Evolutionary conservation across 2,113 vertebrate genomes (phyloP).

Genomic region (Dasyornis broadbenti): DNA sequence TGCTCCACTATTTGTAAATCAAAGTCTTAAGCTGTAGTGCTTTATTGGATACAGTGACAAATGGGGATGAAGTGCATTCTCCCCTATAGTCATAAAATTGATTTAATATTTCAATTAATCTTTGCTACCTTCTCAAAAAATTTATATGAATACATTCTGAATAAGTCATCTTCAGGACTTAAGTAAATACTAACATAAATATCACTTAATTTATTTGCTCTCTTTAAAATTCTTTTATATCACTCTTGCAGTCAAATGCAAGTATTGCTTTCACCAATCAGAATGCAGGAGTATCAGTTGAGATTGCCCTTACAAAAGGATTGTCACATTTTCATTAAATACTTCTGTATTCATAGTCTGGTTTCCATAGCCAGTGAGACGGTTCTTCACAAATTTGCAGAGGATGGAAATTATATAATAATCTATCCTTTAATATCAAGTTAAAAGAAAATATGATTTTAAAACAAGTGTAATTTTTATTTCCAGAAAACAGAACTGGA

Average conservation of each 20-base stretch:
- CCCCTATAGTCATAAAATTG: conserved; percentile 33
- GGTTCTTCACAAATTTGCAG: not conserved
- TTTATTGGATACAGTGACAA: conserved; percentile 44
- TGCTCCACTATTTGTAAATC: conserved; percentile 54
- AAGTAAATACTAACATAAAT: conserved; percentile 57
- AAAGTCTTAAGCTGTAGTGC: conserved; percentile 38
- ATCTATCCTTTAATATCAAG: not conserved
- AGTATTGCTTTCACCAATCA: not conserved
- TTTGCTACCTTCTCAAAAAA: conserved; percentile 52
- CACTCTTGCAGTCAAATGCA: not conserved
- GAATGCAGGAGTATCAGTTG: not conserved
- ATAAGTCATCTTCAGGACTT: conserved; percentile 47
- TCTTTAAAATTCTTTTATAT: not conserved
- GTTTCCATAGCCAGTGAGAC: not conserved
- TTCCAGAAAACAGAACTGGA: not conserved
- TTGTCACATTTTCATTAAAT: not conserved
- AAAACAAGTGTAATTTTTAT: not conserved
- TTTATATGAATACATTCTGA: conserved; percentile 48
- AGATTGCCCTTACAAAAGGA: not conserved
- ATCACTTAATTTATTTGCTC: conserved; percentile 56
- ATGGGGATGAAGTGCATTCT: conserved; percentile 49
- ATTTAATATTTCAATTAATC: conserved; percentile 73
- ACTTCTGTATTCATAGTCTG: not conserved
- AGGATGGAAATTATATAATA: not conserved
- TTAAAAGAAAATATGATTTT: not conserved